Base-by-base conservation (phyloP, 2,113 vertebrate species). In the Cathartes aura region DNA sequence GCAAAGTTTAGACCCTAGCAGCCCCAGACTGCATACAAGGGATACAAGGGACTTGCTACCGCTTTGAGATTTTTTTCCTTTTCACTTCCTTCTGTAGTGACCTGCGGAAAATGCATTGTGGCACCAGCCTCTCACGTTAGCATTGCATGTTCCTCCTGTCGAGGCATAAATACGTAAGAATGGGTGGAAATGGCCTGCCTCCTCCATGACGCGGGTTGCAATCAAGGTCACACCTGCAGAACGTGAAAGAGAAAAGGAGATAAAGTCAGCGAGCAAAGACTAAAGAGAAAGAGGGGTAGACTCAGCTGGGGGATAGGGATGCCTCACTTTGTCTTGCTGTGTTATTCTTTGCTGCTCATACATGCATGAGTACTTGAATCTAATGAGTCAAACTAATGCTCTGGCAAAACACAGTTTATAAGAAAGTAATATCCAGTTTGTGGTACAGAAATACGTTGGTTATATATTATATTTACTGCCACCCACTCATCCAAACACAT, bases 121-220 rank as follows among this genome's bases (percentile, higher is more conserved):
- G 24, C 60, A 53, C 18, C 43, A 79, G 32, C 42, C 17, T 68
- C 50, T 62, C 7, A 0, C 5, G 0, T 23, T 12, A 56, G 16
- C 2, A 5, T 32, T 47, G 10, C 1, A 0, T 24, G 6, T 45
- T 89, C 23, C 53, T 80, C 10, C 24, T 52, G 8, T 29, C 2
- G 2, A 55, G 60, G 40, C 7, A 59, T 32, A 52, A 68, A 48
- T 38, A 27, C 0, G 0, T 45, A 50, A 40, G 38, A 64, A 50
- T 9, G 24, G 26, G 20, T n/a, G 52, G 62, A 75, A 89, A 75
- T 26, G 5, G 26, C 48, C 23, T 66, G 74, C 29, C 14, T 67
- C 7, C 53, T 67, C 27, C 8, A 2, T 63, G 52, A 18, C 5
- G 1, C 3, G 4, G 6, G 5, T 16, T 79, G 66, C 59, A 56